Conservation (phyloP, 1,140 invertebrate species). For the Bombus superbus region DNA sequence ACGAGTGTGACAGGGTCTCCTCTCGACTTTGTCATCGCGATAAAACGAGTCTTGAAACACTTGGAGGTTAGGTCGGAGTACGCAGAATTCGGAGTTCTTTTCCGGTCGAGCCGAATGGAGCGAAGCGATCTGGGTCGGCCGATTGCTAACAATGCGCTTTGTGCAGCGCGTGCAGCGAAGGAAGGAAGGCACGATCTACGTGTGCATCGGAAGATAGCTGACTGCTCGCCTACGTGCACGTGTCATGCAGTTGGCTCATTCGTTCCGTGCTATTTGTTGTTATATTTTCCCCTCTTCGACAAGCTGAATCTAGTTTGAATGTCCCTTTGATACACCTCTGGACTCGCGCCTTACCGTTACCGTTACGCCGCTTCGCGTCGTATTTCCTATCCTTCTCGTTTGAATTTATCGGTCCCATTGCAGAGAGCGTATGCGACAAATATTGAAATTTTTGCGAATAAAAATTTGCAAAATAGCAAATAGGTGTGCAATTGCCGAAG, state of each 20-base stretch:
- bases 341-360: background rate
- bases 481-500: background rate
- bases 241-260: conserved; percentile 37
- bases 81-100: background rate
- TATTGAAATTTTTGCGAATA: background rate
- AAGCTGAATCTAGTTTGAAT: conserved; percentile 8
- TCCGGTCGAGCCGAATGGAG: background rate
- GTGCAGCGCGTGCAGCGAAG: conserved; percentile 39
- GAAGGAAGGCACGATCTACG: conserved; percentile 30
- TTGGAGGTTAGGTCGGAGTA: background rate
- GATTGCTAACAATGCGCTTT: conserved; percentile 71
- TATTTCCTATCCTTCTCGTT: background rate
- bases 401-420: background rate
- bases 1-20: no score
- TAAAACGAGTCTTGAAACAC: no score
- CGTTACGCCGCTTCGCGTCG: background rate
- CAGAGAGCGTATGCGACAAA: background rate
- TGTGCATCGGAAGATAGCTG: conserved; percentile 43
- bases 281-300: conserved; percentile 38
- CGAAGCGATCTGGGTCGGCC: conserved; percentile 63
- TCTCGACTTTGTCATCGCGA: no score
- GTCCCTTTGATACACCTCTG: background rate
- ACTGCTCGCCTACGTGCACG: conserved; percentile 54
- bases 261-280: conserved; percentile 47
- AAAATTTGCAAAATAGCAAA: background rate